These are phyloP conservation scores for Drosophila nannoptera DNA, from an alignment of 1,140 invertebrate species.

Conservation along the genomic window DNA sequence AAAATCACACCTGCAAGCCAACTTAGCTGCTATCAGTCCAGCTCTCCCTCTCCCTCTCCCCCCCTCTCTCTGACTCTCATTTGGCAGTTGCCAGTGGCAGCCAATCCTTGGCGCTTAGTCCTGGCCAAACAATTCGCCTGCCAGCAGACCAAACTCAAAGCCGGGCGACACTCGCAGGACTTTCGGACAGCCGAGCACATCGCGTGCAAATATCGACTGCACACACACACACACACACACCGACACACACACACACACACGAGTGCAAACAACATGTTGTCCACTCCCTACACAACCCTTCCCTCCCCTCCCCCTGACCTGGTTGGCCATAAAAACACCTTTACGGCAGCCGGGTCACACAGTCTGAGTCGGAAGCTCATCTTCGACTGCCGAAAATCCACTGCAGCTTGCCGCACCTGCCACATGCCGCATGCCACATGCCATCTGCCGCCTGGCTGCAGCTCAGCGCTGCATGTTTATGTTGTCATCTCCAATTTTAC, in stretches of 20 bases:
- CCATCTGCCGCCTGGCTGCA: not conserved
- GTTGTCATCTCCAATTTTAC: conserved; percentile 61
- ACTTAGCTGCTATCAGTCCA: conserved; percentile 58
- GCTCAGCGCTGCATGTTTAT: conserved; percentile 47
- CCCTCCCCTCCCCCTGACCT: conserved; percentile 7
- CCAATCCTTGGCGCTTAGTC: conserved; percentile 67
- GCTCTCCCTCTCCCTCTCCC: not conserved
- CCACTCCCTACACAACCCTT: not conserved
- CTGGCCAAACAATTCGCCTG: conserved; percentile 37
- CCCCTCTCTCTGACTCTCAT: not conserved
- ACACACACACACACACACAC: conserved; percentile 30
- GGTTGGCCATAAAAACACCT: conserved; percentile 70
- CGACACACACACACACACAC: conserved; percentile 32
- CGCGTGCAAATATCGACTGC: conserved; percentile 67
- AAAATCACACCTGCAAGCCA: conserved; percentile 77
- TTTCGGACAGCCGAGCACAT: conserved; percentile 26
- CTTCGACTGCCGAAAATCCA: conserved; percentile 68
- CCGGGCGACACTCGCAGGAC: conserved; percentile 13
- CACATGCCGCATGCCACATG: conserved; percentile 18
- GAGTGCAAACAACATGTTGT: conserved; percentile 63
- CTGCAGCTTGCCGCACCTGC: conserved; percentile 29
- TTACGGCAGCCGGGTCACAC: conserved; percentile 44
- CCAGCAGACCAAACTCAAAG: conserved; percentile 22
- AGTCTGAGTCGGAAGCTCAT: conserved; percentile 31
- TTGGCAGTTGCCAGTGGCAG: conserved; percentile 53